These are phyloP conservation scores for Indicator maculatus DNA, from an alignment of 2,113 vertebrate genomes.

Conservation along the genomic window DNA sequence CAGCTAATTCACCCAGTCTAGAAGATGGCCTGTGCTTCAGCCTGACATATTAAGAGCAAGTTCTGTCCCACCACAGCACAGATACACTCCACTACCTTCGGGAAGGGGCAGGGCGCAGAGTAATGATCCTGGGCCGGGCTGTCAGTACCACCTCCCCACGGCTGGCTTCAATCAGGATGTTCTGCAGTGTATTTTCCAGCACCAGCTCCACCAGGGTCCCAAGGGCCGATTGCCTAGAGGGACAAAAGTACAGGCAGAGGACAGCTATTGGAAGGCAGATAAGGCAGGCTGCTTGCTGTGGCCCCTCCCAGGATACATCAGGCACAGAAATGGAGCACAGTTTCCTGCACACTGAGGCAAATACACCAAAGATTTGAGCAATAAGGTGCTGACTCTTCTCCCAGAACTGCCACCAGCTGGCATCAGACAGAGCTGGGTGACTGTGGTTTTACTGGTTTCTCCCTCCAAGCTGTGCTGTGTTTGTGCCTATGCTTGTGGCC, in stretches of 20 bases:
- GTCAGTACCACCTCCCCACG: conserved; percentile 87
- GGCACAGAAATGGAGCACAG: not conserved
- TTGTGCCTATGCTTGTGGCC: not conserved
- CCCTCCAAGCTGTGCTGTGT: not conserved
- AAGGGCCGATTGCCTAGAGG: conserved; percentile 74
- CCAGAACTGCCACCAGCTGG: not conserved
- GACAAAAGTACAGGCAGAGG: not conserved
- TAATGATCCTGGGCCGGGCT: conserved; percentile 74
- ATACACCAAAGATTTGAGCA: not conserved
- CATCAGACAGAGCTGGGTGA: not conserved
- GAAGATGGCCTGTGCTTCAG: not conserved
- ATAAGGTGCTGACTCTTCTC: not conserved
- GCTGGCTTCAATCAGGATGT: conserved; percentile 89
- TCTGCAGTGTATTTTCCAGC: conserved; percentile 87
- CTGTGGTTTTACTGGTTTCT: not conserved
- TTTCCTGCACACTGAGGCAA: not conserved
- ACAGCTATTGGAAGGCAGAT: conserved; percentile 23
- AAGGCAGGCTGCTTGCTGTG: not conserved
- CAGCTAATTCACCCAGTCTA: not conserved
- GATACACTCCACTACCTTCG: conserved; percentile 37
- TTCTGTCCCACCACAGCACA: not conserved
- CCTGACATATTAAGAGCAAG: not conserved
- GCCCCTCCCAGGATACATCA: not conserved
- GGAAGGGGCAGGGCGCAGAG: conserved; percentile 63
- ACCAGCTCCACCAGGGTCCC: conserved; percentile 78